Base-by-base conservation (phyloP, 2,113 vertebrate species). In the Erythrolamprus reginae region DNA sequence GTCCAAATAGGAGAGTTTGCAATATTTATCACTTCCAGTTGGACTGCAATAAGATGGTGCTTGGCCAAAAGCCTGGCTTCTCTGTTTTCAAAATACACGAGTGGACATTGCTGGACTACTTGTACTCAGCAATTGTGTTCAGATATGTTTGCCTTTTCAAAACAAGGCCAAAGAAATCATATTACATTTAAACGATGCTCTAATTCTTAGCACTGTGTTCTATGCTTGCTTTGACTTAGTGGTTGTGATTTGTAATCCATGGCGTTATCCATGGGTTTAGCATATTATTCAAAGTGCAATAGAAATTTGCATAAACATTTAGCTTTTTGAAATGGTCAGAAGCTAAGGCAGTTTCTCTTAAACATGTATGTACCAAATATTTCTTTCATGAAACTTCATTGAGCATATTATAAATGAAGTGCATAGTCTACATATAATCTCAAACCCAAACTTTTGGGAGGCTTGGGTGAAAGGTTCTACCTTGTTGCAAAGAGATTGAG, bases 11-110 rank as follows among this genome's bases (percentile, higher is more conserved):
- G 42, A 77, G 70, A 42, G 51, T 42, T 50, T n/a, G 52, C 88
- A 42, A 86, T n/a, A n/a, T 90, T 92, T 92, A 90, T 53, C 38
- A 83, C 89, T 92, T 86, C 83, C 51, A 82, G 15, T 17, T 58
- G 45, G 87, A 85, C 10, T 58, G 33, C 88, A 87, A 47, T 89
- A 90, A 70, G 50, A 82, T 48, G 85, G 38, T 58, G n/a, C 17
- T 70, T 88, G 86, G 28, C 86, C 65, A 45, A 42, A 61, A 42
- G 15, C 56, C 82, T 88, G 47, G 52, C 33, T 82, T 55, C 1
- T 23, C n/a, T 52, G 87, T 88, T 83, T 65, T 88, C 61, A 82
- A 45, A 26, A 86, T 61, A 92, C 87, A 33, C 82, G 33, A 21
- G 42, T 47, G 47, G 47, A 47, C 17, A 82, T 70, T 84, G 55